Percentiles rank a stretch among this genome's conserved stretches.
phyloP scores from a whole-genome alignment of 2,888 invertebrate species.

The Parascotia fuliginaria region DNA sequence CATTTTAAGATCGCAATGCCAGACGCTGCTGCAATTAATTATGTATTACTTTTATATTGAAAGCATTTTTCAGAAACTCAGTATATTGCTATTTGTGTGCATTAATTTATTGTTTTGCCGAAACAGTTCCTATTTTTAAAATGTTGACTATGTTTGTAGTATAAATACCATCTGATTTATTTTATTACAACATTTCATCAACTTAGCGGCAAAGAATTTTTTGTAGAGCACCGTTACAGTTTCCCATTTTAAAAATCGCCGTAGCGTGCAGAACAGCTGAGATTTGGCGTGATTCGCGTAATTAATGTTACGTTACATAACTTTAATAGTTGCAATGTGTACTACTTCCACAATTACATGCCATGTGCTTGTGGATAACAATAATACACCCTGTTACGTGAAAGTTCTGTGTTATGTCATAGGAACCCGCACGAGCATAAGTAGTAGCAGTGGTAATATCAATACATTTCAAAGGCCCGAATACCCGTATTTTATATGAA shows the following conservation, averaged over 20 bases:
- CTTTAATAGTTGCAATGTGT: conserved; percentile 32
- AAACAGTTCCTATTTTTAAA: conserved; percentile 25
- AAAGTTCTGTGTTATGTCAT: conserved; percentile 2
- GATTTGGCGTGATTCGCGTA: conserved; percentile 47
- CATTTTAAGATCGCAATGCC: conserved; percentile 48
- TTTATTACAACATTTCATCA: conserved; percentile 39
- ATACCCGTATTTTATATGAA: no score
- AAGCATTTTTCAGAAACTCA: conserved; percentile 14
- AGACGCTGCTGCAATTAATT: conserved; percentile 46
- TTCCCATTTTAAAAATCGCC: conserved; percentile 43
- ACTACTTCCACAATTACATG: conserved; percentile 32
- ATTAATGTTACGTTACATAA: conserved; percentile 45
- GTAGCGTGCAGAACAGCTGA: conserved; percentile 49
- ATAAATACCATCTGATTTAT: conserved; percentile 19
- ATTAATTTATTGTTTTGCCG: conserved; percentile 5
- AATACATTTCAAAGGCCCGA: no score
- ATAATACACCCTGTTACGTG: conserved; percentile 7
- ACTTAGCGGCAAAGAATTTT: conserved; percentile 33
- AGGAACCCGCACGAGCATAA: background rate
- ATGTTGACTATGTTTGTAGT: conserved; percentile 29
- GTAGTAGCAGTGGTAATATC: background rate
- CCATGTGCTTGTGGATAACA: conserved; percentile 12
- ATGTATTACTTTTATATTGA: conserved; percentile 24
- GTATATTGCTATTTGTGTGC: conserved; percentile 14
- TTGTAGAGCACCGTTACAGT: conserved; percentile 40